Conservation (phyloP, 2,113 vertebrate genomes). For the Plecotus auritus region DNA sequence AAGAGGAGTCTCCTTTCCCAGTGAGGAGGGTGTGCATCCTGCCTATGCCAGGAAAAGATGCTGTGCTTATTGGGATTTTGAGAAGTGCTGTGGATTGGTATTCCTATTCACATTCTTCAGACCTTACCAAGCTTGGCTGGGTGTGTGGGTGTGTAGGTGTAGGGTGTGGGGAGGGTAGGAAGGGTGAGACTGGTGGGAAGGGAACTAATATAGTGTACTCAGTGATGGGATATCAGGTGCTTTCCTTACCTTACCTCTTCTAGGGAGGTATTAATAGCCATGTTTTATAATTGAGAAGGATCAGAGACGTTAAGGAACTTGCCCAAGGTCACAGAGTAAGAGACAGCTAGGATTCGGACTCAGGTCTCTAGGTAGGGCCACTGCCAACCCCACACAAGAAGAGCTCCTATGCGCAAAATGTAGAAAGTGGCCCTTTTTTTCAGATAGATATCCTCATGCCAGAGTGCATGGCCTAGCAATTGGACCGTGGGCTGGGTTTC, state of each 20-base stretch:
- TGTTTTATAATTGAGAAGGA: background rate
- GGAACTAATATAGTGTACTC: background rate
- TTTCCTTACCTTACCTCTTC: background rate
- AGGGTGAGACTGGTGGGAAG: background rate
- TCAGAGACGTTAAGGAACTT: constrained; percentile 14
- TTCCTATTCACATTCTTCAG: background rate
- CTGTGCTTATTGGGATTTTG: background rate
- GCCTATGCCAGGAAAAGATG: background rate
- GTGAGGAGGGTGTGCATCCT: background rate
- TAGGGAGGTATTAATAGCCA: background rate
- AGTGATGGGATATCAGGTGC: background rate
- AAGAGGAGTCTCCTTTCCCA: background rate
- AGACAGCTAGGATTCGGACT: background rate
- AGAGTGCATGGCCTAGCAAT: background rate
- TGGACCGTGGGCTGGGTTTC: background rate
- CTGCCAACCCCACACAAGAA: background rate
- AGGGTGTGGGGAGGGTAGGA: background rate
- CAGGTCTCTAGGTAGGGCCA: background rate
- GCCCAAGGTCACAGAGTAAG: background rate
- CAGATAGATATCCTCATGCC: background rate
- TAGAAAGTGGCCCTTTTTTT: background rate
- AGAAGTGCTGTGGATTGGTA: constrained; percentile 6
- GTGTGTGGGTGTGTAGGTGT: background rate
- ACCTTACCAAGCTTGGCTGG: background rate
- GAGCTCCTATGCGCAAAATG: background rate